Conservation (phyloP, 2,888 invertebrate species). For the Lucinisca nassula region DNA sequence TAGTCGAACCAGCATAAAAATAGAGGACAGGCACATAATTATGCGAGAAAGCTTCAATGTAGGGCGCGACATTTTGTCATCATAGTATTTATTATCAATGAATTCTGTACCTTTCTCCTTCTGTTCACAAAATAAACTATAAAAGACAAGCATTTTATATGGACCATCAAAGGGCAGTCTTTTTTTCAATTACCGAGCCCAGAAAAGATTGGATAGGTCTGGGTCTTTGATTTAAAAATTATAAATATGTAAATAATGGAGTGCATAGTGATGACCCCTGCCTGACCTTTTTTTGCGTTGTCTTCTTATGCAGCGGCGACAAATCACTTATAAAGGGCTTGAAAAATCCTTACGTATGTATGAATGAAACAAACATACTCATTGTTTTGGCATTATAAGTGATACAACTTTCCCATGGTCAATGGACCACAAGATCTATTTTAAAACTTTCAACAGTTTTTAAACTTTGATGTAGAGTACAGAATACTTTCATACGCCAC, state of each 20-base stretch:
- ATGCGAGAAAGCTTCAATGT: too few species aligned
- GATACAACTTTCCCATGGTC: neutral
- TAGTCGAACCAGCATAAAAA: too few species aligned
- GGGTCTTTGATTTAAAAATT: neutral
- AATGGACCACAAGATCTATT: neutral
- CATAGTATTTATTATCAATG: too few species aligned
- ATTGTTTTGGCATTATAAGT: constrained; percentile 2
- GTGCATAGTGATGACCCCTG: neutral
- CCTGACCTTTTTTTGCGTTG: neutral
- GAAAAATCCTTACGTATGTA: neutral
- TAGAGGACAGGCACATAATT: too few species aligned
- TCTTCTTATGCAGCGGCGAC: neutral
- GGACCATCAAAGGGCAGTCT: too few species aligned
- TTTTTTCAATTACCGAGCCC: neutral
- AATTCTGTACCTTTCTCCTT: too few species aligned
- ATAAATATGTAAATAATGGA: too few species aligned
- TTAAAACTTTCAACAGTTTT: neutral
- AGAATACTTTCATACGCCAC: neutral
- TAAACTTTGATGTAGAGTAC: neutral
- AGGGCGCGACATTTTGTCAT: too few species aligned
- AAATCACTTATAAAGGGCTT: neutral
- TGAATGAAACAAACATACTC: neutral
- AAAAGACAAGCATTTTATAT: too few species aligned
- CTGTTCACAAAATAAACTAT: too few species aligned
- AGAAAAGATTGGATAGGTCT: neutral